phyloP scores from a whole-genome alignment of 30 jellyfish, hydroid and myxozoan species.

The Hydra vulgaris region DNA sequence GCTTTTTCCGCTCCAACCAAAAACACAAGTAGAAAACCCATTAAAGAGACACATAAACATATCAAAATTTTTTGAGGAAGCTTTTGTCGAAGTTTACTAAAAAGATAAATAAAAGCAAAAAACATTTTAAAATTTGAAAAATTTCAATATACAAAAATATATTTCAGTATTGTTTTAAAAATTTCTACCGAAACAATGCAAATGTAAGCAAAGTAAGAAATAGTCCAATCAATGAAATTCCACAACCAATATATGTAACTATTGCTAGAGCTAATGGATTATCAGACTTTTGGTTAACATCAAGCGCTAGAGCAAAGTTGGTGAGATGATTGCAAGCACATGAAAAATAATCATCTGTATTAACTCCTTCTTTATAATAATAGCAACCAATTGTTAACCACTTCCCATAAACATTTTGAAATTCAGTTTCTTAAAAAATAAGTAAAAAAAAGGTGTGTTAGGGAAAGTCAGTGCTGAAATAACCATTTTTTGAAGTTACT shows the following conservation, averaged over 20 bases:
- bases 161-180: background rate
- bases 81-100: slow-evolving; percentile 54
- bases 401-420: background rate
- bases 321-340: slow-evolving; percentile 39
- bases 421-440: background rate
- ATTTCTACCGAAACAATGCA: slow-evolving; percentile 15
- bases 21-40: slow-evolving; percentile 38
- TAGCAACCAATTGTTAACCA: slow-evolving; percentile 17
- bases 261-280: slow-evolving; percentile 31
- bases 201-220: slow-evolving; percentile 21
- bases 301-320: slow-evolving; percentile 33
- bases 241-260: slow-evolving; percentile 37
- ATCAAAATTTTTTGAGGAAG: slow-evolving; percentile 77
- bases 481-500: no score
- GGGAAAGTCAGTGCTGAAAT: no score
- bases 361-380: background rate
- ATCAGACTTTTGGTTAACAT: slow-evolving; percentile 17
- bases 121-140: background rate
- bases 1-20: slow-evolving; percentile 63
- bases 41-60: slow-evolving; percentile 58
- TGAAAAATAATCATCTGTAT: background rate
- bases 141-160: background rate
- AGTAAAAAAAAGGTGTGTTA: no score
- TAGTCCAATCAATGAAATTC: slow-evolving; percentile 41
- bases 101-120: background rate